Percentiles rank a stretch among this genome's conserved stretches.
Evolutionary conservation across 2,888 invertebrate genomes (phyloP).

Genomic region (Tiliacea aurago): DNA sequence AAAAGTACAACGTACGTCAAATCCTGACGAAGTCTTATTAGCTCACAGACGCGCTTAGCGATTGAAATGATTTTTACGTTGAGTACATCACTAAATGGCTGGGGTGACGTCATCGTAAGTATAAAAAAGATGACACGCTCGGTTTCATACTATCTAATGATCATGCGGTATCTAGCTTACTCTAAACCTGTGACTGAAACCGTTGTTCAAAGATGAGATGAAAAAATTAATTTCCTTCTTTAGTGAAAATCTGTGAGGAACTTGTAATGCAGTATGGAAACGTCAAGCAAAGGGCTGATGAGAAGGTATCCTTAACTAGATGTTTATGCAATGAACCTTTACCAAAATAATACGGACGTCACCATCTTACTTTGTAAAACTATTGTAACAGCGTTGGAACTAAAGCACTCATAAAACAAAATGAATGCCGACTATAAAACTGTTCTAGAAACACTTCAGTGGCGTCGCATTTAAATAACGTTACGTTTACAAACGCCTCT

Average conservation of each 20-base stretch:
- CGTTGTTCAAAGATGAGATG: not conserved
- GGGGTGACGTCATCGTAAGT: no score
- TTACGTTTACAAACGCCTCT: slow-evolving; percentile 49
- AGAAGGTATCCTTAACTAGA: not conserved
- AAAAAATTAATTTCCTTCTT: not conserved
- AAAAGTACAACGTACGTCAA: no score
- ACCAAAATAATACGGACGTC: not conserved
- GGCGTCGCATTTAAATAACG: slow-evolving; percentile 17
- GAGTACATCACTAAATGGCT: no score
- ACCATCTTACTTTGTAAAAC: not conserved
- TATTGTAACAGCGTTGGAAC: slow-evolving; percentile 8
- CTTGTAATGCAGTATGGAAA: not conserved
- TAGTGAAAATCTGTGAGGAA: not conserved
- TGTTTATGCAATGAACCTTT: not conserved
- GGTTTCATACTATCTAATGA: no score
- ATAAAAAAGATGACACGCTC: no score
- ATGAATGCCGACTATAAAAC: not conserved
- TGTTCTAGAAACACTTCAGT: not conserved
- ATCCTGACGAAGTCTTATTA: no score
- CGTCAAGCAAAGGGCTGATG: not conserved
- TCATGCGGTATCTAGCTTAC: no score
- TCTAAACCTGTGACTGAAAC: no score
- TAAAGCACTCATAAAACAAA: not conserved
- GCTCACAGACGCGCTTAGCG: no score
- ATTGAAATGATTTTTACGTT: no score